Percentiles rank a stretch among this genome's conserved stretches.
These are phyloP conservation scores for Calvadosia cruxmelitensis DNA, from an alignment of 30 jellyfish, hydroid and myxozoan genomes.

Conservation along the genomic window DNA sequence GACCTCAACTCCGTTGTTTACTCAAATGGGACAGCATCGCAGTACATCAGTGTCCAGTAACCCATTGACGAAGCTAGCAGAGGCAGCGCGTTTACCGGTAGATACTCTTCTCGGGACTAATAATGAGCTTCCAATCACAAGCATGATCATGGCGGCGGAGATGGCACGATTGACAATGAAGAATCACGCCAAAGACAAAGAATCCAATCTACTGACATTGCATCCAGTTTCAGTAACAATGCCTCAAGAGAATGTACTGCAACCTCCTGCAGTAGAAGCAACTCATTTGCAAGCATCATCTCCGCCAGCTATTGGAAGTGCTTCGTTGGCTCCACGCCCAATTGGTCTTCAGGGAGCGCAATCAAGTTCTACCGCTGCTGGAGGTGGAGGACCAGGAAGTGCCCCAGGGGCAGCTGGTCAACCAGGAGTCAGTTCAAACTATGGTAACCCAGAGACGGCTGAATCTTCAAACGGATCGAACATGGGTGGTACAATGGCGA, in stretches of 20 bases:
- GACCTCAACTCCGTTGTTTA: background rate
- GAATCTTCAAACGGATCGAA: background rate
- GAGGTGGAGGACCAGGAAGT: slow-evolving; percentile 1
- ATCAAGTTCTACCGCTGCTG: background rate
- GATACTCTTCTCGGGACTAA: slow-evolving; percentile 12
- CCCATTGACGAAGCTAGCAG: background rate
- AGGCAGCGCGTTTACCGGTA: slow-evolving; percentile 6
- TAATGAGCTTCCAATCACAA: background rate
- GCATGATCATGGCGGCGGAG: background rate
- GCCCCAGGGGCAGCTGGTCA: background rate
- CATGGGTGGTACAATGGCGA: background rate
- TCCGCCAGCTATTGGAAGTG: background rate
- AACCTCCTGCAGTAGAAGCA: background rate
- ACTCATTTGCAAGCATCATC: background rate
- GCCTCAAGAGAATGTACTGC: background rate
- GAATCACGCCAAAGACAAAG: background rate
- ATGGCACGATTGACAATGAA: background rate
- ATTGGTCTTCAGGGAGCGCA: background rate
- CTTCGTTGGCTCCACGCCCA: background rate
- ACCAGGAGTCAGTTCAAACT: background rate
- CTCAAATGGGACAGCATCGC: background rate
- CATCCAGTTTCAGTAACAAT: background rate
- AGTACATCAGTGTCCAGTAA: background rate
- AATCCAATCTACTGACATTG: background rate
- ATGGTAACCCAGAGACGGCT: background rate